A percentile compares a stretch with the other conserved stretches of the same genome.
These are phyloP conservation scores for Caenorhabditis auriculariae DNA, from an alignment of 2,888 invertebrate genomes.

Conservation along the genomic window DNA sequence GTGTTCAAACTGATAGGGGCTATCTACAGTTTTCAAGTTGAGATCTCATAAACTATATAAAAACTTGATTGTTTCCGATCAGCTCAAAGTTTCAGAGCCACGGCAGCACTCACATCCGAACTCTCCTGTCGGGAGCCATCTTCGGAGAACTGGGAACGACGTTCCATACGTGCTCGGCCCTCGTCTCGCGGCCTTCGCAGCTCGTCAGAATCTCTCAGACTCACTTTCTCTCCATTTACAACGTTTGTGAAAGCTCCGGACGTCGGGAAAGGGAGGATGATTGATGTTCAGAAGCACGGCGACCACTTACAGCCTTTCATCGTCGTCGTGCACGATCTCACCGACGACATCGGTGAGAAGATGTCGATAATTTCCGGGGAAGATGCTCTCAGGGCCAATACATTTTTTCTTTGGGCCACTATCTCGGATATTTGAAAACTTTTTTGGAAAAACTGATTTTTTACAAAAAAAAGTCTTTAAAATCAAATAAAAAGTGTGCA, in stretches of 20 bases:
- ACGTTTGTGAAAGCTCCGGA: too few species aligned
- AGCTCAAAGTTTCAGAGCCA: conserved; percentile 18
- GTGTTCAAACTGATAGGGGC: too few species aligned
- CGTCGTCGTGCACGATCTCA: conserved; percentile 55
- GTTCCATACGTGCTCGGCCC: conserved; percentile 55
- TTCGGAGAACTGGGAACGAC: conserved; percentile 56
- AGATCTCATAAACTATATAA: too few species aligned
- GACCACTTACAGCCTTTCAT: conserved; percentile 57
- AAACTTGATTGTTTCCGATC: not conserved
- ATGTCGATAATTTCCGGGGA: too few species aligned
- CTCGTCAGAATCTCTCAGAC: conserved; percentile 53
- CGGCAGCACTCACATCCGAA: conserved; percentile 25
- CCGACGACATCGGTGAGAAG: conserved; percentile 39
- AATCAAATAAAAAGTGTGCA: too few species aligned
- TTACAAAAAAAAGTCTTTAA: too few species aligned
- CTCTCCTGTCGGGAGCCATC: conserved; percentile 46
- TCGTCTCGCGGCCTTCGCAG: conserved; percentile 48
- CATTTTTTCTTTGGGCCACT: too few species aligned
- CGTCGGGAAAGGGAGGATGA: too few species aligned
- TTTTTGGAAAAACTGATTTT: too few species aligned
- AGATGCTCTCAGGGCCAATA: too few species aligned
- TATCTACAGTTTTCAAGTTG: too few species aligned
- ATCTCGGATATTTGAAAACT: too few species aligned
- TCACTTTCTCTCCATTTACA: conserved; percentile 58
- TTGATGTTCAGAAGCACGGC: conserved; percentile 53